phyloP scores from a whole-genome alignment of 2,113 vertebrate genomes.

The Neopipo cinnamomea region DNA sequence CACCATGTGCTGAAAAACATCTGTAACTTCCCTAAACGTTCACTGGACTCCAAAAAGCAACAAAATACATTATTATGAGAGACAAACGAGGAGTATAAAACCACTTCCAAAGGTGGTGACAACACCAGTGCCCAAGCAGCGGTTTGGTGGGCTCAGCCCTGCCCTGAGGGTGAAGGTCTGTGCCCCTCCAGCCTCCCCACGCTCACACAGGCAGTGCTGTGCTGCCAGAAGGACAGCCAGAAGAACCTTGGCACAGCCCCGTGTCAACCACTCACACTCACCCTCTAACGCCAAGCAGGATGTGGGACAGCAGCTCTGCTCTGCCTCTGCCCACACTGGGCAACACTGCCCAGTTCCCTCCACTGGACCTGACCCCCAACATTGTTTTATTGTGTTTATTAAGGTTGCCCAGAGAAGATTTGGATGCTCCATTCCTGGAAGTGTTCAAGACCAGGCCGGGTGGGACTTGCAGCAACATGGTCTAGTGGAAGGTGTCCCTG shows the following conservation, averaged over 20 bases:
- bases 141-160: background rate
- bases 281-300: background rate
- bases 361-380: background rate
- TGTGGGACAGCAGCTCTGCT: background rate
- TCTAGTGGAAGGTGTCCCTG: background rate
- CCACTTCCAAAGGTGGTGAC: background rate
- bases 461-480: background rate
- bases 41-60: background rate
- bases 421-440: background rate
- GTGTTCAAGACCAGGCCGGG: background rate
- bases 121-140: accelerated
- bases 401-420: background rate
- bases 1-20: background rate
- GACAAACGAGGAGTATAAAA: background rate
- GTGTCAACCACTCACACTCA: accelerated
- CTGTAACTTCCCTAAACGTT: background rate
- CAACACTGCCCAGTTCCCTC: background rate
- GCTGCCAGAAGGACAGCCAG: background rate
- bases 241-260: background rate
- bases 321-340: background rate
- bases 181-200: background rate
- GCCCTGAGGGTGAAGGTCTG: background rate
- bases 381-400: background rate
- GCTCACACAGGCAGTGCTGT: background rate
- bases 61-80: background rate